These are phyloP conservation scores for Glaucopsyche alexis DNA, from an alignment of 2,888 invertebrate genomes.

Conservation along the genomic window DNA sequence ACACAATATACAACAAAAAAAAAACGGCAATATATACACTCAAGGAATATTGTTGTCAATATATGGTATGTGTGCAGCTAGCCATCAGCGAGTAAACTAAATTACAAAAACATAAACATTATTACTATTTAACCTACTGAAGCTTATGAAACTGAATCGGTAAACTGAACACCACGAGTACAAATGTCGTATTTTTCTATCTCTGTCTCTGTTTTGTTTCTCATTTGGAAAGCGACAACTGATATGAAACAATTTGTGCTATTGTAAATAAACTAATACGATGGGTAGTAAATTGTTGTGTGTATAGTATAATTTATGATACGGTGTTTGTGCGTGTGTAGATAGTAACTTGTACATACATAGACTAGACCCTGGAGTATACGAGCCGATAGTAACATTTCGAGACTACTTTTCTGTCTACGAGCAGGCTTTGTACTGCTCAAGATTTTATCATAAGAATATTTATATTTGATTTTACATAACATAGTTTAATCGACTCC, in stretches of 20 bases:
- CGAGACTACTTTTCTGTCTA: not conserved
- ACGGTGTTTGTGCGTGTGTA: constrained; percentile 77
- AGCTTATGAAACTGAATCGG: not conserved
- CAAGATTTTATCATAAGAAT: not conserved
- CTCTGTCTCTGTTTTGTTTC: not conserved
- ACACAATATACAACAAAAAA: too few relatives aligned
- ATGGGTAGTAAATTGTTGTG: constrained; percentile 69
- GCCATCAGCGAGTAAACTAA: not conserved
- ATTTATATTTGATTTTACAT: not conserved
- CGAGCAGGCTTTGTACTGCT: constrained; percentile 1
- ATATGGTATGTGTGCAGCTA: too few relatives aligned
- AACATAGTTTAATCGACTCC: too few relatives aligned
- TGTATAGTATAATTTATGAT: constrained; percentile 70
- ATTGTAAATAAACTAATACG: constrained; percentile 67
- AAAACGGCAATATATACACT: too few relatives aligned
- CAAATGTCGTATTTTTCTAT: not conserved
- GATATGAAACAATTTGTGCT: constrained; percentile 34
- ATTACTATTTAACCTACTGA: not conserved
- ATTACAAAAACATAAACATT: not conserved
- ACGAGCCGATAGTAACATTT: constrained; percentile 7
- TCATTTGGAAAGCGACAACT: constrained; percentile 5
- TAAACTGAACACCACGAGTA: not conserved
- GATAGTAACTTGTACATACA: constrained; percentile 61
- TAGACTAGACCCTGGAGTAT: constrained; percentile 34
- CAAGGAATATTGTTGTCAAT: too few relatives aligned